Percentiles rank a stretch among this genome's conserved stretches.
phyloP scores from a whole-genome alignment of 2,888 invertebrate genomes.

The Pammene aurita region DNA sequence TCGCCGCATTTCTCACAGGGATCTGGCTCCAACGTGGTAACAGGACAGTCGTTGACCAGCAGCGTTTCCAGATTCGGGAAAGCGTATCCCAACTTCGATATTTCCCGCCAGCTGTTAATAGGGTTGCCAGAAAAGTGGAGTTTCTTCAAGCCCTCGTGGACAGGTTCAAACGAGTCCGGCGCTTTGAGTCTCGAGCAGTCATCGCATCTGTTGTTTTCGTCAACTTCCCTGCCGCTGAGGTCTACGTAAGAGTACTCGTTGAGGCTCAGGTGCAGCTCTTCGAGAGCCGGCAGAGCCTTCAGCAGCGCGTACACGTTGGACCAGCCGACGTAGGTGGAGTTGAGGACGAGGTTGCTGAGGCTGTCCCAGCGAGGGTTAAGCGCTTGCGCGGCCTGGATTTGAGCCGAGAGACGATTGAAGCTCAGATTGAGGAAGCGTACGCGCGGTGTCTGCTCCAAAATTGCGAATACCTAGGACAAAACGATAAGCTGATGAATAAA shows the following conservation, averaged over 20 bases:
- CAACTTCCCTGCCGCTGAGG: conserved; percentile 78
- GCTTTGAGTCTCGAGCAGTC: conserved; percentile 70
- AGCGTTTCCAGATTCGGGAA: conserved; percentile 94
- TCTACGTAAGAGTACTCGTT: conserved; percentile 93
- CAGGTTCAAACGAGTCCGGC: conserved; percentile 64
- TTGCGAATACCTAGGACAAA: conserved; percentile 87
- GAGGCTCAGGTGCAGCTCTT: conserved; percentile 96
- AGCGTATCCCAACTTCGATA: conserved; percentile 91
- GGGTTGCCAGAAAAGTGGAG: conserved; percentile 95
- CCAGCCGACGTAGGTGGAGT: conserved; percentile 95
- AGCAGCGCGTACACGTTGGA: conserved; percentile 90
- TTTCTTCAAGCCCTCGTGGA: conserved; percentile 88
- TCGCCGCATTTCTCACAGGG: conserved; percentile 83
- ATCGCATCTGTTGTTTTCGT: conserved; percentile 70
- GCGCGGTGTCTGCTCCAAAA: conserved; percentile 93
- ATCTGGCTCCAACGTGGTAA: conserved; percentile 85
- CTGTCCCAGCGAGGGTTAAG: conserved; percentile 81
- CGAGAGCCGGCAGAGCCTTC: conserved; percentile 89
- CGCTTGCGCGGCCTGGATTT: conserved; percentile 84
- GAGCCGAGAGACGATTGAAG: conserved; percentile 91
- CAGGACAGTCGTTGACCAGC: conserved; percentile 93
- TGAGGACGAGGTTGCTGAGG: conserved; percentile 91
- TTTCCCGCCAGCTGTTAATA: conserved; percentile 92
- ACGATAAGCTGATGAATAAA: conserved; percentile 41
- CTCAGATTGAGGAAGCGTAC: conserved; percentile 96